Conservation (phyloP, 2,113 vertebrate species). For the Crotalus tigris region DNA sequence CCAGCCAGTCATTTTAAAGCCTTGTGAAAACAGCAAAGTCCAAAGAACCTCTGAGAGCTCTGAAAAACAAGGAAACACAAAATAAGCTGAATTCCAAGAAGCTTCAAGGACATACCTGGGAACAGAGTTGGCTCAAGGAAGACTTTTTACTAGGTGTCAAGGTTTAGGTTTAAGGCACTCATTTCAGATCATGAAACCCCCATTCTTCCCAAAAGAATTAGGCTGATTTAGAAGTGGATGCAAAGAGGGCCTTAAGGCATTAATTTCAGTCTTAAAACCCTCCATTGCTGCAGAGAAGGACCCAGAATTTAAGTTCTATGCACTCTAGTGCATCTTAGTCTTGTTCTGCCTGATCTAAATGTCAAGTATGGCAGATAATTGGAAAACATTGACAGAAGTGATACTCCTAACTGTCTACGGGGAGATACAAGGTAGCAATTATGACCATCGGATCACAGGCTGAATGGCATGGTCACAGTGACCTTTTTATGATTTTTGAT, state of each 20-base stretch:
- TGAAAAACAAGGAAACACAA: conserved; percentile 43
- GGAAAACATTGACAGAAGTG: neutral
- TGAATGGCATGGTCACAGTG: neutral
- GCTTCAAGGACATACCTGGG: neutral
- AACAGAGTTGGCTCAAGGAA: neutral
- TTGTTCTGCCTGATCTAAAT: neutral
- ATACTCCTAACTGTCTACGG: neutral
- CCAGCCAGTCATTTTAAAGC: conserved; percentile 59
- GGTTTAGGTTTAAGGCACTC: neutral
- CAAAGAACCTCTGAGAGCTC: conserved; percentile 87
- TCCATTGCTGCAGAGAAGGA: neutral
- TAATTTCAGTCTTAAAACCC: neutral
- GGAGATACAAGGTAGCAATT: neutral
- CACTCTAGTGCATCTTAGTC: neutral
- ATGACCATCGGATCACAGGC: neutral
- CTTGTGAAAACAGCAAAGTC: conserved; percentile 78
- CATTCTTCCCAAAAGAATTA: neutral
- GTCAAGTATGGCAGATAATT: neutral
- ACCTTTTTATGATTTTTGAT: neutral
- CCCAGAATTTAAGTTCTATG: neutral
- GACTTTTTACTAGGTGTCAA: neutral
- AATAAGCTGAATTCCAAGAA: neutral
- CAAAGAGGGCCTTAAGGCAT: neutral
- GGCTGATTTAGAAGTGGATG: neutral
- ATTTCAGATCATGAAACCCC: neutral